These are phyloP conservation scores for Aromia moschata DNA, from an alignment of 2,888 invertebrate genomes.

Conservation along the genomic window DNA sequence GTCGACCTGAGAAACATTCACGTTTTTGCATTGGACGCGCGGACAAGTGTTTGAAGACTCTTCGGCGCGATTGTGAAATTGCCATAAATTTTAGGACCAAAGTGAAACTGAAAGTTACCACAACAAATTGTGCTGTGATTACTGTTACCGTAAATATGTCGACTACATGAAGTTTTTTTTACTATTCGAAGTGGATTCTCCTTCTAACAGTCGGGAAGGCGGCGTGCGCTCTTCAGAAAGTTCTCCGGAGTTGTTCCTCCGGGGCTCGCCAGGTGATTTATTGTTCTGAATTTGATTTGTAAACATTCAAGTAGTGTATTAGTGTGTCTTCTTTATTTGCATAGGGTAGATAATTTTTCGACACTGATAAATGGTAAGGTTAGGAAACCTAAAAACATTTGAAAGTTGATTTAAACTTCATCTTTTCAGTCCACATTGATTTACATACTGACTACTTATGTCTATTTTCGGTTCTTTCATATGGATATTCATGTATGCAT, in stretches of 20 bases:
- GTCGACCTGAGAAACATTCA: too few relatives aligned
- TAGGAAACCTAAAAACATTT: too few relatives aligned
- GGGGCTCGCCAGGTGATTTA: slow-evolving; percentile 59
- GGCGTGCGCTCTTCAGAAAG: slow-evolving; percentile 54
- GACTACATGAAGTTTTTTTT: slow-evolving; percentile 46
- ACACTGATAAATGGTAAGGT: too few relatives aligned
- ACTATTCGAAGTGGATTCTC: slow-evolving; percentile 60
- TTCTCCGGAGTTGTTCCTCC: slow-evolving; percentile 53
- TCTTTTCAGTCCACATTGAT: too few relatives aligned
- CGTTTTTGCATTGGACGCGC: too few relatives aligned
- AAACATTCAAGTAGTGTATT: neutral
- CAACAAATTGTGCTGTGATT: slow-evolving; percentile 31
- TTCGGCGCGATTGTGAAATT: too few relatives aligned
- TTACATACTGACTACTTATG: too few relatives aligned
- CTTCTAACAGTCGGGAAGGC: slow-evolving; percentile 55
- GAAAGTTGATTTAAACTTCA: too few relatives aligned
- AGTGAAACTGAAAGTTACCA: slow-evolving; percentile 21
- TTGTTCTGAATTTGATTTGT: slow-evolving; percentile 38
- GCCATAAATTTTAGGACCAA: neutral
- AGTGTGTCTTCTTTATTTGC: neutral
- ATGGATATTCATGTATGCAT: too few relatives aligned
- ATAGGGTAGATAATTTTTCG: too few relatives aligned
- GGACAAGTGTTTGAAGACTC: too few relatives aligned
- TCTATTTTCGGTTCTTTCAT: too few relatives aligned
- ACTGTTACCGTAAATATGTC: slow-evolving; percentile 14